Evolutionary conservation across 53 echinoderm and acorn worm species (phyloP), one percentile per base, ranked within the genome.

Genomic region (Astropecten irregularis): DNA sequence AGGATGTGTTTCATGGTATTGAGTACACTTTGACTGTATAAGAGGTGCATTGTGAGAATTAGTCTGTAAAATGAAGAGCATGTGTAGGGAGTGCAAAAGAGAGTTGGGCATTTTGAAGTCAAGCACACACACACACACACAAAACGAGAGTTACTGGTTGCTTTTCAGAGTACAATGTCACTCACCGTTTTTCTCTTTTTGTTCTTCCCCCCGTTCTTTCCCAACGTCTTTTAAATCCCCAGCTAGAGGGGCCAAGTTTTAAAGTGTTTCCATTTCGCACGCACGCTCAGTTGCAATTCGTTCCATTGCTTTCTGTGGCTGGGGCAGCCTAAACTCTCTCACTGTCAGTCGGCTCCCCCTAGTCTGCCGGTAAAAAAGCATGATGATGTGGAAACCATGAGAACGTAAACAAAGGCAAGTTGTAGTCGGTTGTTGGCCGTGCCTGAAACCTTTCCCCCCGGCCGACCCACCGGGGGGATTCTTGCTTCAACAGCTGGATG

Each of bases 171-270:
- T 61, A 46, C 61, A 47, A 42, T 79, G 79, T 79, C 79, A 88
- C 88, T 88, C 66, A 88, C 88, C 73, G 60, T 88, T 70, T 81
- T 87, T 82, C 71, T 73, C 82, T 87, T 60, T 87, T 82, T 71
- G 71, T 88, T 88, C 73, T 88, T 83, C 88, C 88, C 82, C 88
- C 88, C 11, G 52, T 85, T 65, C 66, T 66, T 85, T 76, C 66
- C 76, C 86, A 73, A 85, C 54, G 40, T 85, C 76, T 85, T 85
- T 81, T 82, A 40, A 81, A 82, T 70, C 91, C 91, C 91, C 83
- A 83, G 87, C 52, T 77, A 86, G 74, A 51, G 83, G 85, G 86
- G 86, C 61, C 65, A 74, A 39, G 73, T 74, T 85, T 76, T 32
- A 85, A 71, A 73, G 68, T 44, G 40, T 68, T 44, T 26, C 84